These are phyloP conservation scores for Melikaiella ostensackeni DNA, from an alignment of 2,888 invertebrate genomes.

Conservation along the genomic window DNA sequence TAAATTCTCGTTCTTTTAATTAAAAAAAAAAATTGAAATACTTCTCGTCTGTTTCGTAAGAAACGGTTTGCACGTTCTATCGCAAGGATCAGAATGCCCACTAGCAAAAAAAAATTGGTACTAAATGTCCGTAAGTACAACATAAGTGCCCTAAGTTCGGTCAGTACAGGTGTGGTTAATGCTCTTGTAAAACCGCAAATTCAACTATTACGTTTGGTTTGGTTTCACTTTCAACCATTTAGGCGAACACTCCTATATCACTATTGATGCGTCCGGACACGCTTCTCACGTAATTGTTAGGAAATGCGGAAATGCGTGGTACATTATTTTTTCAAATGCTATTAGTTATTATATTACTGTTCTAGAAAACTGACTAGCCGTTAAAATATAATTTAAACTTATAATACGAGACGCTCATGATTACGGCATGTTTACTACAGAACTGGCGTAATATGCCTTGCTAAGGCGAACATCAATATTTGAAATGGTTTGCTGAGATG, in stretches of 20 bases:
- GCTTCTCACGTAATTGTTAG: not conserved
- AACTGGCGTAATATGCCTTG: not conserved
- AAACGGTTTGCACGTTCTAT: too few species aligned
- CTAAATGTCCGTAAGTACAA: not conserved
- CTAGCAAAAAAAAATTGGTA: not conserved
- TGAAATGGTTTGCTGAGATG: not conserved
- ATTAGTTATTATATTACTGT: not conserved
- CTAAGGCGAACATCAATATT: not conserved
- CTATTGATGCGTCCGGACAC: not conserved
- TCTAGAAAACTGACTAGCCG: not conserved
- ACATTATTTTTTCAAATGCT: not conserved
- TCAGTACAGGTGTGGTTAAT: not conserved
- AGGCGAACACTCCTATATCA: not conserved
- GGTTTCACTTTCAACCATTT: constrained; percentile 14
- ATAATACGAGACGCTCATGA: not conserved
- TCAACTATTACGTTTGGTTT: not conserved
- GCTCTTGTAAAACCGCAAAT: not conserved
- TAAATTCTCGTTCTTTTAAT: too few species aligned
- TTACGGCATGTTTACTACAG: not conserved
- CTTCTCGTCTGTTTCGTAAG: too few species aligned
- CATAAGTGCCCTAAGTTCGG: not conserved
- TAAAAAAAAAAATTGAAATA: too few species aligned
- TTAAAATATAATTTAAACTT: not conserved
- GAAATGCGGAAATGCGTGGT: not conserved
- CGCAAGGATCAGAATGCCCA: too few species aligned